Evolutionary conservation across 2,888 invertebrate species (phyloP).

Genomic region (Chrysotoxum bicinctum): DNA sequence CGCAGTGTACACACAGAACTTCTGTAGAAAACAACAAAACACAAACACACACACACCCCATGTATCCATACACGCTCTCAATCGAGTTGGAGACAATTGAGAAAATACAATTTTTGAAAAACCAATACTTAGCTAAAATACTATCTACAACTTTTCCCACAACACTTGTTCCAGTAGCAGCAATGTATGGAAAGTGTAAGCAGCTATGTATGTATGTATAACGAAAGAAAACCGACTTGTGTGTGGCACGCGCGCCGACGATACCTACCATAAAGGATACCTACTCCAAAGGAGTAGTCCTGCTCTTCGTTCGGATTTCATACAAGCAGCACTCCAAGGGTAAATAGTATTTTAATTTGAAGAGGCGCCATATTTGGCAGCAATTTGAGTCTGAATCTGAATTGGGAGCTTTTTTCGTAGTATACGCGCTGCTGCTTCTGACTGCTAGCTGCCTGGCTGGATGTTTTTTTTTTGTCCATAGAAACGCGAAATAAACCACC

Average conservation of each 20-base stretch:
- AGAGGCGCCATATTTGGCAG: slow-evolving; percentile 69
- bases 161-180: slow-evolving; percentile 39
- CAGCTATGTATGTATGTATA: neutral
- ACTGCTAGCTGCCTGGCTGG: slow-evolving; percentile 21
- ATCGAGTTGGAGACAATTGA: slow-evolving; percentile 32
- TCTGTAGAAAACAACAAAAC: neutral
- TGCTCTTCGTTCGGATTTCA: slow-evolving; percentile 47
- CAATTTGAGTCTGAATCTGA: slow-evolving; percentile 31
- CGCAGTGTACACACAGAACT: slow-evolving; percentile 12
- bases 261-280: slow-evolving; percentile 55
- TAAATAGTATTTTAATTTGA: slow-evolving; percentile 69
- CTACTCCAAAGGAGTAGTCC: slow-evolving; percentile 49
- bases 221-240: neutral
- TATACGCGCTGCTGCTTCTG: neutral
- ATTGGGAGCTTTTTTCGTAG: slow-evolving; percentile 47
- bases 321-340: slow-evolving; percentile 16
- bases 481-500: slow-evolving; percentile 43
- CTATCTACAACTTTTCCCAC: slow-evolving; percentile 52
- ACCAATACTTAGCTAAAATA: slow-evolving; percentile 38
- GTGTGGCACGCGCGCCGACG: slow-evolving; percentile 50
- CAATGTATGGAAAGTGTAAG: slow-evolving; percentile 8
- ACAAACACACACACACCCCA: neutral
- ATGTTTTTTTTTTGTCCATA: neutral
- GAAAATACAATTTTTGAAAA: slow-evolving; percentile 21
- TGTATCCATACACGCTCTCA: neutral